Percentiles rank a stretch among this genome's conserved stretches.
Evolutionary conservation across 2,797 vertebrate species (phyloP).

Genomic region (Malacoctenus gilli): DNA sequence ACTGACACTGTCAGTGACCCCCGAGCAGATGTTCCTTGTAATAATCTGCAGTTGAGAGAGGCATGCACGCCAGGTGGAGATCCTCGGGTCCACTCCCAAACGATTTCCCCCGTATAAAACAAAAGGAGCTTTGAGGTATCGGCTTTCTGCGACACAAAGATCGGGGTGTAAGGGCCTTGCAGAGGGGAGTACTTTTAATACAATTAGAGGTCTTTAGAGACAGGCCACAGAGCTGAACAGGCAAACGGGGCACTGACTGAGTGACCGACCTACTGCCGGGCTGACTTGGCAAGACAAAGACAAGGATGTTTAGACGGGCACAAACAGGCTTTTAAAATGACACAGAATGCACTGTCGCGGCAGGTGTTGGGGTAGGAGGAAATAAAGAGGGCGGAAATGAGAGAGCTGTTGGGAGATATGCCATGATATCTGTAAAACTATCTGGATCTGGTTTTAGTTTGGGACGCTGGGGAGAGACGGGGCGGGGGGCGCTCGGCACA

Average conservation of each 20-base stretch:
- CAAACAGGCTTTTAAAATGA: constrained; percentile 65
- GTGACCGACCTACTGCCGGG: constrained; percentile 43
- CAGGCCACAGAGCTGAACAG: constrained; percentile 53
- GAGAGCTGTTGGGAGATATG: constrained; percentile 54
- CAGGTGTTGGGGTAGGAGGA: constrained; percentile 57
- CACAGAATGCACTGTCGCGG: constrained; percentile 37
- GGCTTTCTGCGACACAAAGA: constrained; percentile 80
- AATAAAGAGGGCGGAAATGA: constrained; percentile 64
- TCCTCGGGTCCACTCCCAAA: constrained; percentile 78
- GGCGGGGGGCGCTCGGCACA: constrained; percentile 10
- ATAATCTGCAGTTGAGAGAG: constrained; percentile 85
- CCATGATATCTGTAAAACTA: constrained; percentile 70
- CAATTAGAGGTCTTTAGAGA: constrained; percentile 82
- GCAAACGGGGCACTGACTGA: constrained; percentile 56
- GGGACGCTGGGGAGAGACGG: constrained; percentile 28
- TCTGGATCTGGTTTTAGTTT: constrained; percentile 69
- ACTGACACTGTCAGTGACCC: constrained; percentile 81
- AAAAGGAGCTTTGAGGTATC: constrained; percentile 86
- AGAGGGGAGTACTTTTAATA: constrained; percentile 78
- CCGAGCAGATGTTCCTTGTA: constrained; percentile 86
- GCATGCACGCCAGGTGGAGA: constrained; percentile 83
- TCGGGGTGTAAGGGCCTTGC: constrained; percentile 73
- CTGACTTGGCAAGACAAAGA: constrained; percentile 57
- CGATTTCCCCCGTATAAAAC: constrained; percentile 77
- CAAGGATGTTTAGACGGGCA: constrained; percentile 52